Base-by-base conservation (phyloP, 1,140 invertebrate species). In the Zaprionus lachaisei region DNA sequence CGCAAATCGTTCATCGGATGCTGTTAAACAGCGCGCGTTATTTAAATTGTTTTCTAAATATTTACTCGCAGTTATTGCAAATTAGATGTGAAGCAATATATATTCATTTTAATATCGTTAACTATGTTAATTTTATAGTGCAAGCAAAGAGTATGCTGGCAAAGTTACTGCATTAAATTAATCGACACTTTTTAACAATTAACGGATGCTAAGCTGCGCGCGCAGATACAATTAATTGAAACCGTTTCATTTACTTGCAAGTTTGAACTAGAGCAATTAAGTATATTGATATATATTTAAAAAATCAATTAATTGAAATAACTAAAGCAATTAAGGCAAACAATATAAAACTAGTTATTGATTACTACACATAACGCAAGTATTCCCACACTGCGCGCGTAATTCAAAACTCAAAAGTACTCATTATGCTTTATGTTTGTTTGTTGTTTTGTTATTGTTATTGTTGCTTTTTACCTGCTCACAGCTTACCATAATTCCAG, bases 401-500 rank as follows among this genome's bases (percentile, higher is more conserved):
- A 63, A 51, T 63, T 63, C 9, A 49, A 63, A 63, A 51, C 37
- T 51, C 11, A 20, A 2, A 11, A 22, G 1, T 17, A 5, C 22
- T 7, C 7, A 24, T n/a, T 6, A 41, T 47, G n/a, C 28, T 12
- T 58, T 58, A 34, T 14, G 9, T 15, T 38, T 34, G 17, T 64
- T n/a, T 44, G 17, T 28, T 67, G 11, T 15, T 9, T 5, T 20
- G 14, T 15, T 66, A 15, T 5, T 20, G 14, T 15, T 66, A 15
- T 14, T 9, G 22, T 51, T 60, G n/a, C 17, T 22, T 24, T 22
- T 17, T 68, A 47, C 41, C 41, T 34, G n/a, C 11, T 37, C 58
- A 17, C 64, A 55, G 47, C 62, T 66, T 37, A 44, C 11, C 55
- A 15, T 47, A 47, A 47, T 20, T 17, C 41, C 41, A 9, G 12